A percentile compares a stretch with the other conserved stretches of the same genome.
These are phyloP conservation scores for Falcaria lacertinaria DNA, from an alignment of 2,888 invertebrate species.

Conservation along the genomic window DNA sequence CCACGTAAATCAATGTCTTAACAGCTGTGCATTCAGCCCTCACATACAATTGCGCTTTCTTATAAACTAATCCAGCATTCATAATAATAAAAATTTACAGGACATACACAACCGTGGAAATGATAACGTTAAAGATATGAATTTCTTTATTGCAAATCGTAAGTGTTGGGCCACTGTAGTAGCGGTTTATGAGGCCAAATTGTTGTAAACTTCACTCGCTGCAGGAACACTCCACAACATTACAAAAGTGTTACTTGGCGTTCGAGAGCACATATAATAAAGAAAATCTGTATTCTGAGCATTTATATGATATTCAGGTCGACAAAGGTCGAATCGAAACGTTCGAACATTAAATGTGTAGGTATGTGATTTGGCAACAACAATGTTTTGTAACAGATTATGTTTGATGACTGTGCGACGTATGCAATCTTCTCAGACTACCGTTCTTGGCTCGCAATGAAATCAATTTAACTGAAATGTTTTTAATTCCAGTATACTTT, in stretches of 20 bases:
- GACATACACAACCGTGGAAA: too few species aligned
- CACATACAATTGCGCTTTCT: conserved; percentile 33
- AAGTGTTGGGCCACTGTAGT: too few species aligned
- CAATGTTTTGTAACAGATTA: conserved; percentile 11
- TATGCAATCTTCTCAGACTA: neutral
- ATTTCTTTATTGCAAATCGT: too few species aligned
- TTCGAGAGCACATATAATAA: too few species aligned
- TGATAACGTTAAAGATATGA: too few species aligned
- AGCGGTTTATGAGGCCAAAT: too few species aligned
- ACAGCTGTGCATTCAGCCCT: conserved; percentile 52
- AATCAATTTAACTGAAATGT: neutral
- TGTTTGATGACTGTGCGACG: neutral
- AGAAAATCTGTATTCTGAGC: too few species aligned
- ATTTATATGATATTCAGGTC: conserved; percentile 14
- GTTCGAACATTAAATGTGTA: conserved; percentile 17
- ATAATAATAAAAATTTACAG: too few species aligned
- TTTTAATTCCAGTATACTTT: neutral
- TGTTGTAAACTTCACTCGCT: too few species aligned
- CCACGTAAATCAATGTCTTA: conserved; percentile 75
- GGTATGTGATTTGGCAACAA: conserved; percentile 14
- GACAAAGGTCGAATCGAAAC: conserved; percentile 16
- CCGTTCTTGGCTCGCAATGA: neutral
- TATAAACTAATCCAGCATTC: conserved; percentile 27
- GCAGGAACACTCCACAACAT: too few species aligned
- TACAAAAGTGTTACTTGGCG: too few species aligned